Base-by-base conservation (phyloP, 2,888 invertebrate genomes). In the Drosophila mimica region DNA sequence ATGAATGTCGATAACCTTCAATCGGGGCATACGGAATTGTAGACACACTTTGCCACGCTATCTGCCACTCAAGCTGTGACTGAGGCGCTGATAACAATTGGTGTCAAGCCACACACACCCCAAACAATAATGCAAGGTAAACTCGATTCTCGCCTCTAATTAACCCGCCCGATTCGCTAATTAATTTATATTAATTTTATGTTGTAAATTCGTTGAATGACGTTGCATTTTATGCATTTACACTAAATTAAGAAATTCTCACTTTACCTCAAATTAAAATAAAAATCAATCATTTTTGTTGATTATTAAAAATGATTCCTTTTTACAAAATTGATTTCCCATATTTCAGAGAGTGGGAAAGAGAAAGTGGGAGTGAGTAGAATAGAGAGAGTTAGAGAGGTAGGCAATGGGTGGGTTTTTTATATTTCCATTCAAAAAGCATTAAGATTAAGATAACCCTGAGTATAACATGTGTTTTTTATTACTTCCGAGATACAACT, bases 61-160 rank as follows among this genome's bases (percentile, higher is more conserved):
- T 36, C 38, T 36, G 49, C 54, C 17, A 15, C 48, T 31, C 13
- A 17, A 20, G 20, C 60, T 43, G 6, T 2, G n/a, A 13, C 69
- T 51, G 17, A 36, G 36, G 25, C 51, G n/a, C 70, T 60, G 69
- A 70, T 70, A 70, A 70, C 6, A 34, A 40, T 70, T 40, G n/a
- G 20, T 51, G 65, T 33, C 64, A n/a, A 17, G 20, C 43, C 31
- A 20, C 20, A 20, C 11, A n/a, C 13, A 30, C 20, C 57, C 17
- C 31, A 25, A 17, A 17, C 20, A 25, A 25, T 25, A 20, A 49
- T 54, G 36, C 7, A 30, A 48, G 30, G 2, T 28, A n/a, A 33
- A 54, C 33, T n/a, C 20, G 28, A 40, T 34, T 40, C 40, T 34
- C 6, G 38, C 15, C 20, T 8, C 9, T 17, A 15, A 25, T 20